Evolutionary conservation across 2,888 invertebrate genomes (phyloP), one percentile per base, ranked within the genome.

Genomic region (Agrotis segetum): DNA sequence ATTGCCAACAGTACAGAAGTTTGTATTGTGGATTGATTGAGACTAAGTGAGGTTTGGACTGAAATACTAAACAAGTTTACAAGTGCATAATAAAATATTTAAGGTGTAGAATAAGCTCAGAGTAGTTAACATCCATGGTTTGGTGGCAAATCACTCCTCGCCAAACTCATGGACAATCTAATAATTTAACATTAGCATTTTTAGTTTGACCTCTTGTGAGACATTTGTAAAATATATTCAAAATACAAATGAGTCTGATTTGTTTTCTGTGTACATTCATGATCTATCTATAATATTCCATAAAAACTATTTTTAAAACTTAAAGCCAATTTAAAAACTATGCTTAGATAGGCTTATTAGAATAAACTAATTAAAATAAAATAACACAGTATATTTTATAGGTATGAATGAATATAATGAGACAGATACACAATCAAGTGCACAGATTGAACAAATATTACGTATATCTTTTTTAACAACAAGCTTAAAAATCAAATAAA

Each of bases 11-110:
- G 52, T 64, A 65, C 62, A 53, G 53, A 58, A 59, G 24, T 66
- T 73, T 55, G 52, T 77, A 56, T 64, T 73, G 50, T 59, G 34
- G 46, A 61, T 78, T 71, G 46, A 71, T 16, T 67, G 55, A 55
- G 66, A 71, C 34, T 61, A 56, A 50, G 24, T 55, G 58, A 71
- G 76, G 69, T 44, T 68, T 75, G 59, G 60, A 44, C 6, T 67
- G 44, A n/a, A n/a, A 1, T 55, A 67, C 40, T 50, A 52, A 74
- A 44, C 14, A 29, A 53, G 6, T 59, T 66, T 44, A 49, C 17
- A 55, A 34, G 29, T 44, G 13, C 14, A 29, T 46, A 13, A 44
- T 24, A 24, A 34, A 69, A 59, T 21, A 55, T 6, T 58, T 46
- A 21, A 66, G 21, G 53, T 34, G 16, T 71, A 6, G 40, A 64